These are phyloP conservation scores for Hololepta plana DNA, from an alignment of 2,888 invertebrate species.

Conservation along the genomic window DNA sequence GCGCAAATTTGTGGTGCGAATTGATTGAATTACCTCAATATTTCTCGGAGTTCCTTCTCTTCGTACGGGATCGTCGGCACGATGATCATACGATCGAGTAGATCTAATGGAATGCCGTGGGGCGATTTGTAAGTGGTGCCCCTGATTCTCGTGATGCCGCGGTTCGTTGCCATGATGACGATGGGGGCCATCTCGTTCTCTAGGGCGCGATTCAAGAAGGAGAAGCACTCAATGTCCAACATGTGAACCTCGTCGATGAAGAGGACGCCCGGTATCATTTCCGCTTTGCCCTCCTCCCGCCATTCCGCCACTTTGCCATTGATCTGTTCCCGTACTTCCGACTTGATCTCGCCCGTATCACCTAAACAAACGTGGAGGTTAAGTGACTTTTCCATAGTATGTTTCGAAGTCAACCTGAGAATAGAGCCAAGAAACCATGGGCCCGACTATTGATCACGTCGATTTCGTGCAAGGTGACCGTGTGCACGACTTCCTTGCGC, in stretches of 20 bases:
- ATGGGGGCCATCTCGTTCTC: slow-evolving; percentile 96
- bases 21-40: slow-evolving; percentile 42
- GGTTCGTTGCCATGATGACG: slow-evolving; percentile 97
- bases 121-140: slow-evolving; percentile 89
- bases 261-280: slow-evolving; percentile 93
- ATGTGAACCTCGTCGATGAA: slow-evolving; percentile 97
- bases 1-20: background rate
- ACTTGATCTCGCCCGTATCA: slow-evolving; percentile 98
- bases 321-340: slow-evolving; percentile 95
- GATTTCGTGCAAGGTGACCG: slow-evolving; percentile 96
- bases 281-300: slow-evolving; percentile 98
- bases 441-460: slow-evolving; percentile 98
- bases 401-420: slow-evolving; percentile 45
- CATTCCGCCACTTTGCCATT: slow-evolving; percentile 89
- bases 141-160: slow-evolving; percentile 84
- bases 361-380: slow-evolving; percentile 29
- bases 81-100: slow-evolving; percentile 89
- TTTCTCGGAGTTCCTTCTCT: slow-evolving; percentile 78
- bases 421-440: slow-evolving; percentile 92
- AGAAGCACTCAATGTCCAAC: slow-evolving; percentile 98
- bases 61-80: slow-evolving; percentile 80
- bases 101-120: slow-evolving; percentile 93
- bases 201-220: slow-evolving; percentile 89
- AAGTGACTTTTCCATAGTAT: slow-evolving; percentile 4
- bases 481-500: slow-evolving; percentile 93